phyloP scores from a whole-genome alignment of 2,113 vertebrate genomes.

The Onychostoma macrolepis region DNA sequence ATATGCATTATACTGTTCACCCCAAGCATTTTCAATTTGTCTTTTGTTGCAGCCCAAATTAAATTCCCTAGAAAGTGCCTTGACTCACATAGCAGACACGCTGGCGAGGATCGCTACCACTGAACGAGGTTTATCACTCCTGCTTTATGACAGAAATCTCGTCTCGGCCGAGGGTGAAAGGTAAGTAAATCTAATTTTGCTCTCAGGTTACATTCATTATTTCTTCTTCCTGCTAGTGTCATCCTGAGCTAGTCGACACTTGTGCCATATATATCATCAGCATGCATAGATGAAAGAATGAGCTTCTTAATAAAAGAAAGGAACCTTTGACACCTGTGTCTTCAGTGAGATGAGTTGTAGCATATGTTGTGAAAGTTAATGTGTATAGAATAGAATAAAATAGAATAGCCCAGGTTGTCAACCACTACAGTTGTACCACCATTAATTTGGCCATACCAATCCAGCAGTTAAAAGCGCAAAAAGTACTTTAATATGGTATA shows the following conservation, averaged over 20 bases:
- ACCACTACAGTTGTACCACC: neutral
- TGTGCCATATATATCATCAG: conserved; percentile 18
- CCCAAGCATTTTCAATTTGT: conserved; percentile 48
- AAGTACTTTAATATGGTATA: neutral
- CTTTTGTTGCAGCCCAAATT: conserved; percentile 73
- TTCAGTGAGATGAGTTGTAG: conserved; percentile 1
- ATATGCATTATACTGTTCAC: conserved; percentile 9
- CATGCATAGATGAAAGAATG: conserved; percentile 1
- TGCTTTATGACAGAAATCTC: conserved; percentile 84
- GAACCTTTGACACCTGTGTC: conserved; percentile 1
- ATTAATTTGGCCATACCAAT: neutral
- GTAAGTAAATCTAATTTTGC: conserved; percentile 70
- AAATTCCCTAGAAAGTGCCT: conserved; percentile 78
- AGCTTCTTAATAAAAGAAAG: conserved; percentile 18
- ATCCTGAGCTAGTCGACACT: neutral
- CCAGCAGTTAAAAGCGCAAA: neutral
- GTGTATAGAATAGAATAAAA: neutral
- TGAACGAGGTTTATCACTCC: conserved; percentile 84
- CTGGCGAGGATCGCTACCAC: conserved; percentile 87
- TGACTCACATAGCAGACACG: conserved; percentile 86
- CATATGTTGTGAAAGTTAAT: neutral
- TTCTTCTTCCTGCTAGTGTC: neutral
- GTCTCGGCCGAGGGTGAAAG: conserved; percentile 69
- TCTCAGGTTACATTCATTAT: conserved; percentile 36
- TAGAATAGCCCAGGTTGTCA: neutral